Evolutionary conservation across 2,113 vertebrate species (phyloP), one percentile per base, ranked within the genome.

Genomic region (Fregata magnificens): DNA sequence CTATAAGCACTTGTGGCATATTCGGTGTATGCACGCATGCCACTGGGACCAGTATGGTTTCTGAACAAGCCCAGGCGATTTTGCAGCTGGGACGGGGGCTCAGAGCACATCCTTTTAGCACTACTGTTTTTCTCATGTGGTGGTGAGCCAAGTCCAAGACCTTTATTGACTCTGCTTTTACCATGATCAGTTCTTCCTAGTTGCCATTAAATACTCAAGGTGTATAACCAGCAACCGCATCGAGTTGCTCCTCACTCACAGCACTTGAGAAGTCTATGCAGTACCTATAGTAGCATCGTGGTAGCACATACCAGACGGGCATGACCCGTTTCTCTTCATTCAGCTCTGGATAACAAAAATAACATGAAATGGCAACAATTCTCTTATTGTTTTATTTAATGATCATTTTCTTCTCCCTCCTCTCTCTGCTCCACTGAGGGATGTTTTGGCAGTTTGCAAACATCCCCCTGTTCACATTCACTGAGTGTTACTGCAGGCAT

Each of bases 401-500:
- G 9, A 83, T 88, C 29, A 83, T 95, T 95, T 96, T 88, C 62
- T 94, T 63, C 70, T 95, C 58, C 38, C 36, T 91, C 29, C 50
- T 93, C 49, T 90, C 72, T 76, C 40, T 13, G 11, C 26, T 50
- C 50, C 63, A 55, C 69, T 36, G 36, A 82, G 61, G 65, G 88
- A 81, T 0, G 0, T 78, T 93, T 90, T 96, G 88, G 78, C 82
- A 94, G 52, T 90, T 93, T 90, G 85, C 56, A 78, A 95, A 95
- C 76, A 82, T 71, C 88, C 49, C 63, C 94, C 94, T 82, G 63
- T 82, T 94, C 95, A 92, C 91, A 96, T 96, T 93, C 89, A 76
- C 50, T 85, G 88, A 92, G 83, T 87, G 92, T 97, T 95, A 95
- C 95, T 95, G 77, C 40, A 96, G 82, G 90, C 81, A 79, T 89